Conservation (phyloP, 2,797 vertebrate genomes). For the Ctenochaetus hawaiiensis region DNA sequence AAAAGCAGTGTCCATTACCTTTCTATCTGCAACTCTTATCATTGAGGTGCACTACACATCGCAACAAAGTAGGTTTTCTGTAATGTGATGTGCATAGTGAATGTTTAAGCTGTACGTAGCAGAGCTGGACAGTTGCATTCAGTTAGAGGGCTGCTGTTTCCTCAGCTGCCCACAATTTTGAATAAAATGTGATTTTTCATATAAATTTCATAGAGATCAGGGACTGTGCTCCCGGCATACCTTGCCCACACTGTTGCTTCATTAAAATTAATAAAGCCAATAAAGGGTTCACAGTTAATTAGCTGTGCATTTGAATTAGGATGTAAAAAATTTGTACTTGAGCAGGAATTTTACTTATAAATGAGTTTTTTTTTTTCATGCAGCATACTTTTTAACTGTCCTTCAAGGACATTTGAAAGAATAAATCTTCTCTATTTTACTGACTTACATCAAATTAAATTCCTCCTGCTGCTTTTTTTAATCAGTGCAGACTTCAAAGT, state of each 20-base stretch:
- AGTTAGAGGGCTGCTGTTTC: not conserved
- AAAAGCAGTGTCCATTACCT: conserved; percentile 19
- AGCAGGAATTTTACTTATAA: no score
- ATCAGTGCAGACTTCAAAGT: not conserved
- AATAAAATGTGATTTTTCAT: conserved; percentile 4
- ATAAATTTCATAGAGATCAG: not conserved
- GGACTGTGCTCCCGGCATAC: not conserved
- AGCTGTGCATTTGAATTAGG: not conserved
- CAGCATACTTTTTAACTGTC: no score
- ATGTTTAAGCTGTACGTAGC: not conserved
- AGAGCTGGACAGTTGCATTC: not conserved
- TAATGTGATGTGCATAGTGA: no score
- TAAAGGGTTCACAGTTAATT: no score
- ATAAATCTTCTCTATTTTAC: not conserved
- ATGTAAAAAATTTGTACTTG: not conserved
- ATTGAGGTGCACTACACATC: not conserved
- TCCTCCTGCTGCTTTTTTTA: not conserved
- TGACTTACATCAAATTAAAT: not conserved
- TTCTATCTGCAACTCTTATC: not conserved
- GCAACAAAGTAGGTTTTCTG: not conserved
- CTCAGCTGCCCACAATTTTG: not conserved
- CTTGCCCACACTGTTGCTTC: not conserved
- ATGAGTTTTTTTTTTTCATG: no score
- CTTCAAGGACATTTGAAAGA: no score
- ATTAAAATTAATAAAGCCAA: no score